phyloP scores from a whole-genome alignment of 2,113 vertebrate genomes.

The Corythaixoides concolor region DNA sequence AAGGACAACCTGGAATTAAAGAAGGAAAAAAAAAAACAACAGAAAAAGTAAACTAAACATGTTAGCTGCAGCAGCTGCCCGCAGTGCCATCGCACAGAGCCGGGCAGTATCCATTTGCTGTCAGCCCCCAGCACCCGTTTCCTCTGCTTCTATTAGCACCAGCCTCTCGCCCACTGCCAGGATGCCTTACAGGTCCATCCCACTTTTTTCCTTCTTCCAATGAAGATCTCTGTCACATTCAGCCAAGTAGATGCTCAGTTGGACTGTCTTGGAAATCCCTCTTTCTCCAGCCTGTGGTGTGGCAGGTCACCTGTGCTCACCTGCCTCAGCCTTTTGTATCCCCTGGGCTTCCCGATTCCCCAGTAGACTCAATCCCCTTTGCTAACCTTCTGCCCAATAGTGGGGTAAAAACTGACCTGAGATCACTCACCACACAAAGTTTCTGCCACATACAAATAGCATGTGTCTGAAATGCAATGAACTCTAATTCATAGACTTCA shows the following conservation, averaged over 20 bases:
- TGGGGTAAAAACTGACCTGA: neutral
- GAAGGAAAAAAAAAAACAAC: too few relatives aligned
- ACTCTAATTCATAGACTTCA: neutral
- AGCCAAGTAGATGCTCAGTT: neutral
- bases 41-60: neutral
- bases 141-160: neutral
- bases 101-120: fast-evolving
- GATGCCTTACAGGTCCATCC: neutral
- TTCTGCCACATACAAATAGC: neutral
- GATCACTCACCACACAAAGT: neutral
- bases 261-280: neutral
- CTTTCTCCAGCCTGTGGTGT: neutral
- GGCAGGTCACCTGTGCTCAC: neutral
- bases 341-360: neutral
- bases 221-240: neutral
- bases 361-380: neutral
- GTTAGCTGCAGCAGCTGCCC: neutral
- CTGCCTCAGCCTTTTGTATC: neutral
- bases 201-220: neutral
- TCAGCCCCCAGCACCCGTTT: neutral
- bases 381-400: neutral
- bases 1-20: neutral
- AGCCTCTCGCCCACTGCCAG: neutral
- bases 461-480: neutral
- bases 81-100: fast-evolving